phyloP scores from a whole-genome alignment of 1,140 invertebrate species.

The Sycobia sp. region DNA sequence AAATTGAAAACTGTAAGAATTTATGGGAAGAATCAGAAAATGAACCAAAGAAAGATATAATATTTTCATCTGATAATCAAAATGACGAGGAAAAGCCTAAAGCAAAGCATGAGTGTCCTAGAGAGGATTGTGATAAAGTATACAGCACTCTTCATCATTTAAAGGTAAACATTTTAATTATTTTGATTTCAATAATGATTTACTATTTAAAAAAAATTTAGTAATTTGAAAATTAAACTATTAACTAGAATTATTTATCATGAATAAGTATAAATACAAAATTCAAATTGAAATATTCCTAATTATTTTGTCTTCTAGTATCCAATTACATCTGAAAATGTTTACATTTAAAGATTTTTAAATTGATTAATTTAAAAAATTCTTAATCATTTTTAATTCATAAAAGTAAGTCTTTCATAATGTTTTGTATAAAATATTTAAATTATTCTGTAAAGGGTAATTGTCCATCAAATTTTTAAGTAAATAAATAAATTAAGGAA shows the following conservation, averaged over 20 bases:
- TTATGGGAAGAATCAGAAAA: constrained; percentile 47
- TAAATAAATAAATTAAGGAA: too few relatives aligned
- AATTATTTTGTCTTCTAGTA: too few relatives aligned
- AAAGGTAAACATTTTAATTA: constrained; percentile 56
- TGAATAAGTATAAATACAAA: not conserved
- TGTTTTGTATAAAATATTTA: too few relatives aligned
- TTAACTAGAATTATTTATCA: not conserved
- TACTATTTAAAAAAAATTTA: not conserved
- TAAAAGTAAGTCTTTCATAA: too few relatives aligned
- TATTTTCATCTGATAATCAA: constrained; percentile 44
- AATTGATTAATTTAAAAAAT: too few relatives aligned
- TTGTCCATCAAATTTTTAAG: too few relatives aligned
- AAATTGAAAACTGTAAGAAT: constrained; percentile 40
- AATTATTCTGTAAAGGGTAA: too few relatives aligned
- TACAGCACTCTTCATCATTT: constrained; percentile 67
- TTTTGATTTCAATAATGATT: not conserved
- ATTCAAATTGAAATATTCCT: too few relatives aligned
- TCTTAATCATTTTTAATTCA: too few relatives aligned
- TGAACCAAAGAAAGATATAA: constrained; percentile 44
- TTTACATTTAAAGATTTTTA: too few relatives aligned
- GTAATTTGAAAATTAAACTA: not conserved
- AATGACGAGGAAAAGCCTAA: constrained; percentile 37
- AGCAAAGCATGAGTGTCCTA: constrained; percentile 55
- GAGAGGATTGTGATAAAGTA: constrained; percentile 62
- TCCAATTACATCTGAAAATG: too few relatives aligned